Conservation (phyloP, 2,888 invertebrate species). For the Cataglyphis livida region DNA sequence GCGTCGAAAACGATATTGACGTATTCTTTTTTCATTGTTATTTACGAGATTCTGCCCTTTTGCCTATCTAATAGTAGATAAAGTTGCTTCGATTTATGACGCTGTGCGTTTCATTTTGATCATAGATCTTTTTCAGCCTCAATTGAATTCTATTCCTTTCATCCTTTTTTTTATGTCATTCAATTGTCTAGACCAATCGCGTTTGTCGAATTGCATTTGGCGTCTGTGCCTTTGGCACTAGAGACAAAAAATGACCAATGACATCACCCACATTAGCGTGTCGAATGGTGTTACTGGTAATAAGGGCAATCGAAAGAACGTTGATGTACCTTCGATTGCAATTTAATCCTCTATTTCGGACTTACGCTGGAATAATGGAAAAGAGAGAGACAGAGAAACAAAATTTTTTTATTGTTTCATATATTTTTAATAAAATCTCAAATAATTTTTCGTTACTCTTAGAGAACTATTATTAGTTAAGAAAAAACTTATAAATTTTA, state of each 20-base stretch:
- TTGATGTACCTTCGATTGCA: neutral
- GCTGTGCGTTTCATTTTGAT: neutral
- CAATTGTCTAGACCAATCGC: constrained; percentile 29
- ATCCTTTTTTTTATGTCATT: constrained; percentile 4
- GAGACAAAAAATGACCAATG: constrained; percentile 2
- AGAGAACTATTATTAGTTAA: neutral
- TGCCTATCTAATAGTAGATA: neutral
- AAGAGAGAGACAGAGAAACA: neutral
- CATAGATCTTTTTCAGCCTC: neutral
- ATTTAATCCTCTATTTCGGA: neutral
- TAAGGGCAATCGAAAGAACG: neutral
- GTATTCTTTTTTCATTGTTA: constrained; percentile 8
- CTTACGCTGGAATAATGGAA: neutral
- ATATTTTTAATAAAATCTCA: neutral
- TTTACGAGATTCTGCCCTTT: constrained; percentile 21
- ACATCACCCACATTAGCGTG: neutral
- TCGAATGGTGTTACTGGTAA: neutral
- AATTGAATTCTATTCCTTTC: constrained; percentile 28
- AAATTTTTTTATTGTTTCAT: neutral
- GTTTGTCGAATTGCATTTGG: neutral
- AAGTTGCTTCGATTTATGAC: constrained; percentile 39
- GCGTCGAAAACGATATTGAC: constrained; percentile 7
- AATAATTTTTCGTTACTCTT: neutral
- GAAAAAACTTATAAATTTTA: neutral
- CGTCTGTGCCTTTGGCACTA: neutral